phyloP scores from a whole-genome alignment of 2,888 invertebrate genomes.

The Sialis fuliginosa region DNA sequence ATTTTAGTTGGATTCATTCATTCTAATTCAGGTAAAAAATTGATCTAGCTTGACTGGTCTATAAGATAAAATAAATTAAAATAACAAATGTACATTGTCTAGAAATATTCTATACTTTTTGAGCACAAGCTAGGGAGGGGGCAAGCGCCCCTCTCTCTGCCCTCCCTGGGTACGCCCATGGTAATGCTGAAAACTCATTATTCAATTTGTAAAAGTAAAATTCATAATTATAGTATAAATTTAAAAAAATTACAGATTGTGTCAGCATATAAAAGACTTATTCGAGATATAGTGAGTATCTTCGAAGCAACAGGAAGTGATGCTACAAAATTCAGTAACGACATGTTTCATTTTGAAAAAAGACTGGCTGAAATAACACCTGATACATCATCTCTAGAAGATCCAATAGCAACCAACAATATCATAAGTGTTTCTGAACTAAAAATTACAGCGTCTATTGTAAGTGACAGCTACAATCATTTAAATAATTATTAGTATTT shows the following conservation, averaged over 20 bases:
- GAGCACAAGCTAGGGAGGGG: too few relatives aligned
- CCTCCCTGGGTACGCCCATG: too few relatives aligned
- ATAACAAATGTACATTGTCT: too few relatives aligned
- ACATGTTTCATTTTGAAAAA: slow-evolving; percentile 34
- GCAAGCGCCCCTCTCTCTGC: too few relatives aligned
- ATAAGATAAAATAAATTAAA: too few relatives aligned
- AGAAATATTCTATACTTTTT: too few relatives aligned
- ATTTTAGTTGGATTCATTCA: too few relatives aligned
- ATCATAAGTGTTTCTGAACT: slow-evolving; percentile 25
- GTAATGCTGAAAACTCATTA: too few relatives aligned
- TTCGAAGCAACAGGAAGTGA: slow-evolving; percentile 27
- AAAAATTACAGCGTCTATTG: slow-evolving; percentile 24
- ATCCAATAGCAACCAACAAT: slow-evolving; percentile 24
- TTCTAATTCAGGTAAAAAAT: too few relatives aligned
- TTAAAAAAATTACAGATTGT: slow-evolving; percentile 22
- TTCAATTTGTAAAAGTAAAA: too few relatives aligned
- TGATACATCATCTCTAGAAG: slow-evolving; percentile 16
- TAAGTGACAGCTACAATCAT: slow-evolving; percentile 14
- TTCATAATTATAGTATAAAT: neutral
- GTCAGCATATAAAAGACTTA: slow-evolving; percentile 28
- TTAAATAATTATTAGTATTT: neutral
- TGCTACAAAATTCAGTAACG: slow-evolving; percentile 29
- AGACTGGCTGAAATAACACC: slow-evolving; percentile 33
- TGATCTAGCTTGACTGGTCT: too few relatives aligned
- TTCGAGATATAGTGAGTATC: slow-evolving; percentile 29